Conservation (phyloP, 2,113 vertebrate genomes). For the Cercopithecus mona region DNA sequence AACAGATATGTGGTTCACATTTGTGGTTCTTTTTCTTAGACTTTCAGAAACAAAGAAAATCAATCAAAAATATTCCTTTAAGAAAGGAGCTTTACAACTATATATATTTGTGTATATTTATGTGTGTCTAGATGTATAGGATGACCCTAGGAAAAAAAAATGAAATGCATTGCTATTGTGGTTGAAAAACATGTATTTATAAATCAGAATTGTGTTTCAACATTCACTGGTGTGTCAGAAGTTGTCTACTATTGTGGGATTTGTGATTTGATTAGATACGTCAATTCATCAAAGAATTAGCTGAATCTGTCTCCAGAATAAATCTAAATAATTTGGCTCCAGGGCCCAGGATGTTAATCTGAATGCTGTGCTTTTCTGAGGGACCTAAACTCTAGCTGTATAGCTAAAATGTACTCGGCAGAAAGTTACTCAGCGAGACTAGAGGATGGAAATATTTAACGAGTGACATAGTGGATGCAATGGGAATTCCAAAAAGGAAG, state of each 20-base stretch:
- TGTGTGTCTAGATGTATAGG: not conserved
- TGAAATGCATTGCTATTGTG: not conserved
- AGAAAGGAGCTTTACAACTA: not conserved
- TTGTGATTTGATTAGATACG: not conserved
- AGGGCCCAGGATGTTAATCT: not conserved
- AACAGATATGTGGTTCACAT: not conserved
- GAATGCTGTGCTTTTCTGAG: not conserved
- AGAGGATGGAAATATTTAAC: not conserved
- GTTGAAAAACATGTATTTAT: not conserved
- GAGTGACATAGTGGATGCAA: not conserved
- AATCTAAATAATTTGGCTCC: not conserved
- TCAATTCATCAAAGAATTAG: not conserved
- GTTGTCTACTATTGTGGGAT: not conserved
- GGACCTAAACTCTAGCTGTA: not conserved
- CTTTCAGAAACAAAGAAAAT: not conserved
- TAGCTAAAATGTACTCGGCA: not conserved
- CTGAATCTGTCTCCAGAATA: not conserved
- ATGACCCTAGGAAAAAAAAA: not conserved
- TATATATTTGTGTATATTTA: not conserved
- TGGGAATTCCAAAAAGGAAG: not conserved
- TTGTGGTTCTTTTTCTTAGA: not conserved
- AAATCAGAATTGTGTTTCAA: not conserved
- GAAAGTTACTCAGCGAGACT: not conserved
- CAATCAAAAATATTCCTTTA: not conserved
- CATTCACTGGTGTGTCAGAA: not conserved